Evolutionary conservation across 2,888 invertebrate species (phyloP), one percentile per base, ranked within the genome.

Genomic region (Drosophila diplacantha): DNA sequence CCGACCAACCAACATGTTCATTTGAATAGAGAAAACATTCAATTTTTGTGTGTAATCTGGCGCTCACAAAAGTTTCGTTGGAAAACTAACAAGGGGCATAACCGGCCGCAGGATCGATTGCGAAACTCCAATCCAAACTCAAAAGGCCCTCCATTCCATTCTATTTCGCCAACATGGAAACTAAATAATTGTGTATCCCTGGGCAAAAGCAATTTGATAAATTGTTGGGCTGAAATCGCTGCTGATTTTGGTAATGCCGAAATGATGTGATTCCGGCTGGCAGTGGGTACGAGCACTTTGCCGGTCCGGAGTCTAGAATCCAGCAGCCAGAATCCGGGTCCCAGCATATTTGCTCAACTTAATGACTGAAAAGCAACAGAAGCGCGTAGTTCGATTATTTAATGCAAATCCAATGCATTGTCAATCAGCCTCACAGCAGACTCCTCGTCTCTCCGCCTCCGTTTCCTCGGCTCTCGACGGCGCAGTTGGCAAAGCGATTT

Each of bases 401-500:
- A 81, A 83, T 83, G 83, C 66, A 78, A 83, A 78, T 78, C 78
- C 52, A 52, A 66, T 74, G 69, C 65, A 77, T 77, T 78, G 77
- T 73, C 78, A 74, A 69, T 71, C 81, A 73, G 67, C 31, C 58
- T 43, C 51, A 46, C 59, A 47, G 61, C 59, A 47, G 60, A 60
- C 61, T 47, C 26, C 65, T 56, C 66, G 34, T 24, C 32, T 26
- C n/a, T 18, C 32, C 46, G 20, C 31, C 41, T 9, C 22, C 37
- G 8, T 20, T 20, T 18, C n/a, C 20, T 11, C 26, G 41, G 35
- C 24, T 14, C 32, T 68, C 49, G 35, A 41, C 54, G 62, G 54
- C 52, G 54, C 69, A 69, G 58, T 57, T 81, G 65, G 72, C 74
- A 79, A 68, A 68, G 67, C 80, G 76, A 77, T 80, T 74, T 78